Evolutionary conservation across 2,888 invertebrate species (phyloP), one percentile per base, ranked within the genome.

Genomic region (Hypomecis punctinalis): DNA sequence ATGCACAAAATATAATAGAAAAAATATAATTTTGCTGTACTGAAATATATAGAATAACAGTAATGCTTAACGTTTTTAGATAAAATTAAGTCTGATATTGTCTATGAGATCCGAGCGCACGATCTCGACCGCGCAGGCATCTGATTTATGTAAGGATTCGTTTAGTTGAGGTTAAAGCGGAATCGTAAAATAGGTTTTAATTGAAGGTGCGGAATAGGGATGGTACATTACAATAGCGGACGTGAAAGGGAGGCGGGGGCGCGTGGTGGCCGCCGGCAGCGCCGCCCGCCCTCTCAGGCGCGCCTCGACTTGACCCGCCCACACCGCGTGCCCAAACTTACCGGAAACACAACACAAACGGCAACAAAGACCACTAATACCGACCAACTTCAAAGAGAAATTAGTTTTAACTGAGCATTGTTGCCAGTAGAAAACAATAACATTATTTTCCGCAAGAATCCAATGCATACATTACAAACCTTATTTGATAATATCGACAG

Each of bases 211-310:
- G 78, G 72, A 74, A 75, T 78, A 78, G 71, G 76, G 76, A 71
- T 74, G 75, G 68, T 63, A 66, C 52, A 53, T 45, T 49, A 66
- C 90, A 91, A 90, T 89, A 83, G 88, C 84, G 75, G 82, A 63
- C 88, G 86, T 87, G 88, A 80, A 80, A 80, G 79, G 85, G 83
- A 85, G 90, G 91, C 90, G 89, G 90, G 80, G 84, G 84, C 76
- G 77, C 69, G 67, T 73, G 75, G 75, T 89, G 87, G 80, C 80
- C 76, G 88, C 88, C 88, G 82, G 79, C 80, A 85, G 88, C 85
- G 79, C 83, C 79, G 81, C 83, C 83, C 82, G 83, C 82, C 84
- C 82, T 78, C 76, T 78, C 82, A 81, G 82, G 81, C 79, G 78
- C 85, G 82, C 81, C 80, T 78, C 75, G 73, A 77, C 75, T 74